Percentiles rank a stretch among this genome's conserved stretches.
Evolutionary conservation across 1,140 invertebrate genomes (phyloP).

Genomic region (Monomorium pharaonis): DNA sequence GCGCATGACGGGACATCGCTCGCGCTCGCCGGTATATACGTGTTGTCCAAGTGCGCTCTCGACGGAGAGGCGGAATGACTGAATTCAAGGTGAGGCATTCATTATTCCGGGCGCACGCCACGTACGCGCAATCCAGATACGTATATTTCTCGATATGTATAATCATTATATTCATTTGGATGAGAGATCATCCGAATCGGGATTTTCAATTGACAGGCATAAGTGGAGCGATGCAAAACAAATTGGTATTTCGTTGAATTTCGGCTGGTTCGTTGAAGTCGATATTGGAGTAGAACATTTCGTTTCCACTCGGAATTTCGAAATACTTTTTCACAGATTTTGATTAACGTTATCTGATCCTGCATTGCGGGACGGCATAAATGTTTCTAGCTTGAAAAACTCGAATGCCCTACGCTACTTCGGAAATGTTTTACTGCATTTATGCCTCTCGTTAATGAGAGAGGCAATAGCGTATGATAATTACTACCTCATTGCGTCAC

Average conservation of each 20-base stretch:
- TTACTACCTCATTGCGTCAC: not conserved
- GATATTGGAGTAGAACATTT: not conserved
- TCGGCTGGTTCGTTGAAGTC: not conserved
- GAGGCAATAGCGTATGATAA: not conserved
- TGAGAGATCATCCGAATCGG: not conserved
- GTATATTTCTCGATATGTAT: conserved; percentile 20
- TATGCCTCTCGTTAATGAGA: not conserved
- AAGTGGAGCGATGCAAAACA: not conserved
- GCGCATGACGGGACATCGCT: conserved; percentile 70
- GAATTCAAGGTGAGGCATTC: conserved; percentile 65
- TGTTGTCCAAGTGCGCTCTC: conserved; percentile 62
- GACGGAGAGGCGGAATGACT: conserved; percentile 49
- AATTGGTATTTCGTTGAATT: conserved; percentile 1
- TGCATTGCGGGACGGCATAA: not conserved
- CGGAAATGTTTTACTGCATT: too few relatives aligned
- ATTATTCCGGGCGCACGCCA: conserved; percentile 39
- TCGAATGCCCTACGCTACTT: too few relatives aligned
- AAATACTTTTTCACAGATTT: not conserved
- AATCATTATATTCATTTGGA: conserved; percentile 10
- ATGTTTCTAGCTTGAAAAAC: not conserved
- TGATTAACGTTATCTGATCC: not conserved
- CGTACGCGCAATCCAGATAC: conserved; percentile 48
- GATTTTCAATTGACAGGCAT: conserved; percentile 27
- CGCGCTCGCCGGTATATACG: conserved; percentile 23
- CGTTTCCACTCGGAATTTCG: not conserved